phyloP scores from a whole-genome alignment of 2,888 invertebrate species.

The Lasiommata megera region DNA sequence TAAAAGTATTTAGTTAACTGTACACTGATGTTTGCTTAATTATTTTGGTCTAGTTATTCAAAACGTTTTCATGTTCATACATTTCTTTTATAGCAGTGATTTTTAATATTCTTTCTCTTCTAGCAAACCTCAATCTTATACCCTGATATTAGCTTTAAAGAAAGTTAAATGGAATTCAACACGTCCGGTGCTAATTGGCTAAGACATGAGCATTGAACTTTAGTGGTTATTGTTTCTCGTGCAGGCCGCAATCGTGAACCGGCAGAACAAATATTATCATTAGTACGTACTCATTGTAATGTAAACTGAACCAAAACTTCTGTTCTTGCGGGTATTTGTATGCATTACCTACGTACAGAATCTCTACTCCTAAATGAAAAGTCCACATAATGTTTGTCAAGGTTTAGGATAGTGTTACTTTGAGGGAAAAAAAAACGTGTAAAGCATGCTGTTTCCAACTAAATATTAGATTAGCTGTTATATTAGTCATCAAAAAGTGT shows the following conservation, averaged over 20 bases:
- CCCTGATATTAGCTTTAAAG: slow-evolving; percentile 44
- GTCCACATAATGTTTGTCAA: too few relatives aligned
- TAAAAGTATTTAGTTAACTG: too few relatives aligned
- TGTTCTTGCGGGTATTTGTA: background rate
- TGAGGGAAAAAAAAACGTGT: too few relatives aligned
- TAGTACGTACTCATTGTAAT: slow-evolving; percentile 2
- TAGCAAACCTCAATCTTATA: background rate
- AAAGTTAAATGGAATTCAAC: slow-evolving; percentile 41
- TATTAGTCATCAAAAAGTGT: too few relatives aligned
- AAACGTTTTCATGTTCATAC: background rate
- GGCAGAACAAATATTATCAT: slow-evolving; percentile 18
- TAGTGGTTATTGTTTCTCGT: slow-evolving; percentile 18
- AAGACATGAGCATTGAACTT: slow-evolving; percentile 25
- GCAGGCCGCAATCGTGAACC: slow-evolving; percentile 7
- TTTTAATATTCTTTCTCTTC: background rate
- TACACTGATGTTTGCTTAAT: background rate
- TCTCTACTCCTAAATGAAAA: too few relatives aligned
- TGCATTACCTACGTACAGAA: background rate
- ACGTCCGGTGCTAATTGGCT: slow-evolving; percentile 47
- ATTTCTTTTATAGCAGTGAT: background rate
- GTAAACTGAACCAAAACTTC: background rate
- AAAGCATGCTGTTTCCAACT: too few relatives aligned
- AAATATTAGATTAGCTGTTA: too few relatives aligned
- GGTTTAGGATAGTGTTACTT: too few relatives aligned
- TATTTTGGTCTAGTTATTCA: background rate